These are phyloP conservation scores for Heterocephalus glaber DNA, from an alignment of 2,113 vertebrate genomes.

Conservation along the genomic window DNA sequence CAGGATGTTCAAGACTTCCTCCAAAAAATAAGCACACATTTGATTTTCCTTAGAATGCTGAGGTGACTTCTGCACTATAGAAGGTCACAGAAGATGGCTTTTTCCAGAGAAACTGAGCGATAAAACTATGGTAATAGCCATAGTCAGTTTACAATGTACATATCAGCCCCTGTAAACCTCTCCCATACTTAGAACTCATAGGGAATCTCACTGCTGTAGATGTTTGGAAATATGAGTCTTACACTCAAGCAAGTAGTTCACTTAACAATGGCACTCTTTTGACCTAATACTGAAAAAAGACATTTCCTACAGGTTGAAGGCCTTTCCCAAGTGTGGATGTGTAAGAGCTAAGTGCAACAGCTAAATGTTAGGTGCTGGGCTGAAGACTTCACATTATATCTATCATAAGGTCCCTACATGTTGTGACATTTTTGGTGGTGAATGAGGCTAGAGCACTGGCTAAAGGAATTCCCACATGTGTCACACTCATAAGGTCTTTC, in stretches of 20 bases:
- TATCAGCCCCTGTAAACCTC: background rate
- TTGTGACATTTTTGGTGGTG: conserved; percentile 50
- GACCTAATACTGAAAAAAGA: background rate
- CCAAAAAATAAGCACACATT: background rate
- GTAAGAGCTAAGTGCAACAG: background rate
- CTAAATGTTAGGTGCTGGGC: background rate
- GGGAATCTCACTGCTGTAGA: background rate
- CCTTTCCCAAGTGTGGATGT: background rate
- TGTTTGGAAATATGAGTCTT: background rate
- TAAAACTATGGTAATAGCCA: background rate
- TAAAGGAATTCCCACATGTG: conserved; percentile 21
- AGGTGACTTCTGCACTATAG: background rate
- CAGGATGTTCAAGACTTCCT: background rate
- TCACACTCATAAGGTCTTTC: conserved; percentile 52
- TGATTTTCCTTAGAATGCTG: background rate
- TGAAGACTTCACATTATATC: background rate
- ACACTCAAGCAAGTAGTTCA: background rate
- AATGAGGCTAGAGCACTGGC: conserved; percentile 48
- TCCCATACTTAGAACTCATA: background rate
- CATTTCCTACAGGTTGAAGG: background rate
- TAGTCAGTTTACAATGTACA: too few species aligned
- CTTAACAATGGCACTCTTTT: background rate
- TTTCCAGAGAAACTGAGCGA: background rate
- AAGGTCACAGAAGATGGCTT: background rate
- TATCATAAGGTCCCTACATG: background rate